Base-by-base conservation (phyloP, 1,140 invertebrate genomes). In the Temnothorax nylanderi region DNA sequence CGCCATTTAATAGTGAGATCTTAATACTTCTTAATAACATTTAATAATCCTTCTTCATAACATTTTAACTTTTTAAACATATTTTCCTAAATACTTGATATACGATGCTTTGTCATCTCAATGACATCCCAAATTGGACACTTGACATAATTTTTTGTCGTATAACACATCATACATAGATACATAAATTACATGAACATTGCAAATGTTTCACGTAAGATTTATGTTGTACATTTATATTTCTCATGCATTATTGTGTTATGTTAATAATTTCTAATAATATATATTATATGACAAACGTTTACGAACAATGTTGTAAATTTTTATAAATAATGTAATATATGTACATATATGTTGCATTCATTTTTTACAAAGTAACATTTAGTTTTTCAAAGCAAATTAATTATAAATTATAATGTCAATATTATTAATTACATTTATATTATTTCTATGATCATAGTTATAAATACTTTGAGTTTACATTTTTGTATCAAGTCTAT, bases 401-500 rank as follows among this genome's bases (percentile, higher is more conserved):
- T 75, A 60, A 60, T 74, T 49, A 47, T 47, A 72, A 72, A 18
- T 51, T 82, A 47, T 82, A 72, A 82, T 41, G 7, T 82, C 37
- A 44, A 60, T 47, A 47, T 81, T 32, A 16, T 54, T 26, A 82
- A 82, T 72, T 58, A 82, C 37, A 58, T 44, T 44, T 37, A 44
- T 37, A 32, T 82, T 72, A 47, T 41, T 86, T 65, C 21, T 69
- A 60, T 65, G 3, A 56, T 89, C 49, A 16, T 69, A 74, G 1
- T 18, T 71, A 11, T 72, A 47, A 64, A 32, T 32, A 67, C 4
- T 58, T 84, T 71, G 47, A 32, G 41, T 56, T 81, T 81, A 81
- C 8, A 44, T 71, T 81, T 71, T 71, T 81, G 18, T 54, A 81
- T 69, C 11, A 71, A 85, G 47, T 71, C 47, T 89, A 71, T 87